Base-by-base conservation (phyloP, 2,888 invertebrate species). In the Ceratothoa steindachneri region DNA sequence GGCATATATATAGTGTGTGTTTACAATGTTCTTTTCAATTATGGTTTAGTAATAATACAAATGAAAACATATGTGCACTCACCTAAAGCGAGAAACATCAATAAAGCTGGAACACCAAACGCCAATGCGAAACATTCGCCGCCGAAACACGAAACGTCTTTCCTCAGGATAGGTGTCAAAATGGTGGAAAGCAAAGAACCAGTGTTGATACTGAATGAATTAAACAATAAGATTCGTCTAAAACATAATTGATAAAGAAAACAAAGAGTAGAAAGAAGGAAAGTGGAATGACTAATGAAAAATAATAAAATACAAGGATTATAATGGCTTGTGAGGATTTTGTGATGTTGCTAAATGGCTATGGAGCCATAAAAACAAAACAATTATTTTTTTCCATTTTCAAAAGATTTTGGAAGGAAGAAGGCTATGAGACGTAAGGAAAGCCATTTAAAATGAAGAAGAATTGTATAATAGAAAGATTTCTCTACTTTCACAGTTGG, bases 181-280 rank as follows among this genome's bases (percentile, higher is more conserved):
- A 93, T 89, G 0, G 93, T 95, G 0, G 95, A 95, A 69, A 97
- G 87, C 70, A 95, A 88, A 80, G 94, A 93, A 7, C 97, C 97
- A 7, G 86, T 82, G 84, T 97, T 97, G 83, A 97, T 97, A 65
- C 94, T 87, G 75, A 12, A 27, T 28, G 7, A 12, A 66, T n/a
- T 24, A 22, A 66, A 24, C 24, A 24, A 22, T 27, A 24, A 27
- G 15, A 24, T 4, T 12, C 4, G n/a, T 27, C 19, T 24, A 27
- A 24, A 9, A 12, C 15, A 24, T 28, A 22, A 24, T 28, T 12
- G 15, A 66, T 24, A 15, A 66, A 66, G n/a, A 67, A 31, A 67
- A 29, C 1, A 9, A 55, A 55, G 15, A 55, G 24, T 55, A 55
- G 15, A 41, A 41, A 41, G 7, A 41, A 41, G 7, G 15, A 41